These are phyloP conservation scores for Oenanthe melanoleuca DNA, from an alignment of 2,113 vertebrate species.

Conservation along the genomic window DNA sequence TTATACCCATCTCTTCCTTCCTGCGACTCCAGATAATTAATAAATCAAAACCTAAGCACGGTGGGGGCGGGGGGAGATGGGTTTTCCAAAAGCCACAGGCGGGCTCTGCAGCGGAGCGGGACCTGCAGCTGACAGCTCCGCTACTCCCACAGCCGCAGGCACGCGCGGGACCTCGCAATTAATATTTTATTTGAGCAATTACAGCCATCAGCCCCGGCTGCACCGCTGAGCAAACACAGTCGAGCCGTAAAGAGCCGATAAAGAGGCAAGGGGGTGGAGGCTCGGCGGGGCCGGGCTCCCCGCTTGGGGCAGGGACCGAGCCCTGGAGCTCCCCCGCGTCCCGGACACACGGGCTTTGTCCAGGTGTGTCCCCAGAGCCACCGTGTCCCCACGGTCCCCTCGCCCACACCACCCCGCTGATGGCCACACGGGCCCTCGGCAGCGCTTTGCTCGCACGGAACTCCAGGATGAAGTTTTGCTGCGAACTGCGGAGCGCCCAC, in stretches of 20 bases:
- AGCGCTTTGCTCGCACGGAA: not conserved
- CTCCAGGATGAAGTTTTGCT: not conserved
- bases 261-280: not conserved
- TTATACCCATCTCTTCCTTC: constrained; percentile 49
- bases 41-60: constrained; percentile 10
- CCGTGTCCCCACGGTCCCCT: not conserved
- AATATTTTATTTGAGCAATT: constrained; percentile 24
- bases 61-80: not conserved
- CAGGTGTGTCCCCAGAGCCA: not conserved
- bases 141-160: constrained; percentile 48
- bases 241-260: not conserved
- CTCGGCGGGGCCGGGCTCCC: not conserved
- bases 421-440: not conserved
- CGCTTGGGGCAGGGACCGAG: not conserved
- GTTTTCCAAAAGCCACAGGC: not conserved
- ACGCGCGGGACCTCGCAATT: not conserved
- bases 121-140: constrained; percentile 33
- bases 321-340: not conserved
- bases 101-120: not conserved
- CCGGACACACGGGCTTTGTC: not conserved
- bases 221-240: not conserved
- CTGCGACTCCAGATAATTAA: not conserved
- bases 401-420: fast-evolving
- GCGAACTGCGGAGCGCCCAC: fast-evolving
- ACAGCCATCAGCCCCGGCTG: not conserved